Evolutionary conservation across 1,140 invertebrate species (phyloP), one percentile per base, ranked within the genome.

Genomic region (Hycleus cichorii): DNA sequence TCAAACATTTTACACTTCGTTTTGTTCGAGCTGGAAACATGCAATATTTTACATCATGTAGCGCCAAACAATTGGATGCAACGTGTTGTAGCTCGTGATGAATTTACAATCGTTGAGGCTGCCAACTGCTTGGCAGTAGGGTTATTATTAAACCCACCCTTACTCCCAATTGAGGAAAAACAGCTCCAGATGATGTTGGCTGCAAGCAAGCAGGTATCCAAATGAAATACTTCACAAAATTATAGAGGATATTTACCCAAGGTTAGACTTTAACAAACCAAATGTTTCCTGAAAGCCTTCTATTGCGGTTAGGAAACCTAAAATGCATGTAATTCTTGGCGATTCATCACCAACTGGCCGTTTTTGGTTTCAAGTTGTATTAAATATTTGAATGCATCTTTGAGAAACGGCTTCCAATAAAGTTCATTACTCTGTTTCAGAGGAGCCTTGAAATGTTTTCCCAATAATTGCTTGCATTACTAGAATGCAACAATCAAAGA

Each of bases 141-240:
- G 12, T 12, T 12, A 12, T 1, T 12, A 12, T 12, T 12, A 12
- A 12, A 12, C 12, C 12, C 12, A 5, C 42, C 42, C 39, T 58
- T 59, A 47, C 50, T 24, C 44, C 62, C 24, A 46, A 64, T 49
- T 10, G 43, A 8, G 24, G 39, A 64, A 64, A 57, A 58, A 62
- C 5, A 54, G 12, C 27, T 62, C 56, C 9, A 62, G 32, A 44
- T 62, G 60, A 47, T 62, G 56, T 50, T 62, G 55, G 11, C 44
- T 58, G 11, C 43, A 43, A 50, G 39, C 45, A 11, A 43, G 42
- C 11, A 45, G n/a, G 43, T 32, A 53, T n/a, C 45, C 32, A 32
- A 12, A n/a, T 49, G n/a, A n/a, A n/a, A 6, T 39, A 49, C 27
- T 49, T 10, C 9, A 47, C 32, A 32, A 32, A 32, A 42, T 42